Conservation (phyloP, 2,888 invertebrate species). For the Platycnemis pennipes region DNA sequence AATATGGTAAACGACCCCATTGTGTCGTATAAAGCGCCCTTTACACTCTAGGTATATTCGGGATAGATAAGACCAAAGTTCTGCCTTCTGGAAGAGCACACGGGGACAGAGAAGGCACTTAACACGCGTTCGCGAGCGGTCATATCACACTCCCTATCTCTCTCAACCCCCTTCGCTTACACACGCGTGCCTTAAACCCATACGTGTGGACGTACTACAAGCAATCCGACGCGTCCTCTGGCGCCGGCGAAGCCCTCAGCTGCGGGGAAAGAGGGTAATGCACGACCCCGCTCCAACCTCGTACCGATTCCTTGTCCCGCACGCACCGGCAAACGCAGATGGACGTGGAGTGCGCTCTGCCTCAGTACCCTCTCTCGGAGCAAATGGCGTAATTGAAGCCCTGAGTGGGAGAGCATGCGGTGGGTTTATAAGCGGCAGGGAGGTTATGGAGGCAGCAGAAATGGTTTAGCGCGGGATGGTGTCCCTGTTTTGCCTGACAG, state of each 20-base stretch:
- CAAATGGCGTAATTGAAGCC: conserved; percentile 5
- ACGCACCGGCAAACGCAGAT: neutral
- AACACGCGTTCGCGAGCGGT: too few relatives aligned
- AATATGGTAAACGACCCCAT: too few relatives aligned
- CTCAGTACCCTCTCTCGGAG: neutral
- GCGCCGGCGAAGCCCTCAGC: neutral
- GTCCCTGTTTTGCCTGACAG: neutral
- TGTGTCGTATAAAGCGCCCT: too few relatives aligned
- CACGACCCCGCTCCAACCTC: neutral
- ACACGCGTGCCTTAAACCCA: too few relatives aligned
- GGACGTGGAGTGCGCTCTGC: neutral
- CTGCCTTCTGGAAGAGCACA: neutral
- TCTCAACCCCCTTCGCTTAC: too few relatives aligned
- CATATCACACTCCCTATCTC: too few relatives aligned
- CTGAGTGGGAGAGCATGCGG: neutral
- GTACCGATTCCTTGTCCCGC: neutral
- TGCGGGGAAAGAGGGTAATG: neutral
- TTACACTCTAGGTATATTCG: too few relatives aligned
- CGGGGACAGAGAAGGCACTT: neutral
- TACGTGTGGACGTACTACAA: too few relatives aligned
- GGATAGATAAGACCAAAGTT: too few relatives aligned
- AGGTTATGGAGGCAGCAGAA: neutral
- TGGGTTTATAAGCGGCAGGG: neutral
- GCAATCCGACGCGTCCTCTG: neutral
- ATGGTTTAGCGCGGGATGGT: neutral